These are phyloP conservation scores for Chondrosia reniformis DNA, from an alignment of 37 sponge, comb jelly and placozoan genomes.

Conservation along the genomic window DNA sequence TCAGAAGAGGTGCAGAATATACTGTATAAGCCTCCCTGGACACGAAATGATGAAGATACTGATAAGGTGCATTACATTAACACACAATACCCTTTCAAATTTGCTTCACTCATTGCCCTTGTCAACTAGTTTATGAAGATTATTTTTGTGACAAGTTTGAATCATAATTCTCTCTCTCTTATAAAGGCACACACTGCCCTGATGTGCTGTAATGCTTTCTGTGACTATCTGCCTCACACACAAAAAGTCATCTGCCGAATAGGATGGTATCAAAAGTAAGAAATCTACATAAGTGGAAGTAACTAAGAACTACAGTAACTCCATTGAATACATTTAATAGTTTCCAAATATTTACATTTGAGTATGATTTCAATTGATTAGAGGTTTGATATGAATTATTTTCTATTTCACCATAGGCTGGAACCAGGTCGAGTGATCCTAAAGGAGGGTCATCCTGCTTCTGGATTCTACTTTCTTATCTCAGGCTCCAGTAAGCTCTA, in stretches of 20 bases:
- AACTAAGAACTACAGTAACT: no score
- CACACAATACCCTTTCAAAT: not conserved
- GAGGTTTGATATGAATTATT: not conserved
- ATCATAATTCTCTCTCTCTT: not conserved
- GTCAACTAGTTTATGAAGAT: no score
- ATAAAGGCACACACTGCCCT: constrained; percentile 29
- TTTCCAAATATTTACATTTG: no score
- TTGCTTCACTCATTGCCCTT: no score
- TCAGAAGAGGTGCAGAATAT: not conserved
- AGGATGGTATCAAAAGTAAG: constrained; percentile 65
- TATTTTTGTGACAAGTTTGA: no score
- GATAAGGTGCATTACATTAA: not conserved
- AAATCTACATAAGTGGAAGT: no score
- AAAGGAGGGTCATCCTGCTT: constrained; percentile 30
- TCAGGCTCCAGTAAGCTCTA: constrained; percentile 39
- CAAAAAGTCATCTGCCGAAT: constrained; percentile 41
- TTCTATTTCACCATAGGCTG: constrained; percentile 10
- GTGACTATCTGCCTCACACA: constrained; percentile 32
- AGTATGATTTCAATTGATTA: not conserved
- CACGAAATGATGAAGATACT: not conserved
- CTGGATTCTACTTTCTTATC: constrained; percentile 39
- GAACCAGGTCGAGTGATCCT: constrained; percentile 37
- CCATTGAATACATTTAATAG: no score
- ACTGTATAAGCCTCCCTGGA: not conserved
- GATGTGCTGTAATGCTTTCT: constrained; percentile 18